Conservation (phyloP, 2,113 vertebrate species). For the Tupaia tana region DNA sequence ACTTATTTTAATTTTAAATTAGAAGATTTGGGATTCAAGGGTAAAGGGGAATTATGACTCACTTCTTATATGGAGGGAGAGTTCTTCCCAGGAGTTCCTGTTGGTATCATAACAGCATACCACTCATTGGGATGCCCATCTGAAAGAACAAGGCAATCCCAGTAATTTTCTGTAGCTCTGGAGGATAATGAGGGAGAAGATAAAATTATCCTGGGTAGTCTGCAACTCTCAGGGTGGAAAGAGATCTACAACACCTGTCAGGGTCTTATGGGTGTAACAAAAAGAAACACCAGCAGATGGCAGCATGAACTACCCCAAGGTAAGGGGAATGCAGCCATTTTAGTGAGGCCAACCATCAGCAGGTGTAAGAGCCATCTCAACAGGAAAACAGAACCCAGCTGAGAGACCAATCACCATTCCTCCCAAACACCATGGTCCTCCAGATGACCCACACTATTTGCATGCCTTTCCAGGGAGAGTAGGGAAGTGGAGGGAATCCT, state of each 20-base stretch:
- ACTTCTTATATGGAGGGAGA: neutral
- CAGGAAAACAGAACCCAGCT: neutral
- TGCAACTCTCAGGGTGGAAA: neutral
- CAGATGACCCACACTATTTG: neutral
- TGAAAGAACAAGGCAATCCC: neutral
- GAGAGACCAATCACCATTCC: neutral
- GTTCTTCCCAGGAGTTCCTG: neutral
- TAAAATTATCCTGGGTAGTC: neutral
- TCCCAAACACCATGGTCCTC: neutral
- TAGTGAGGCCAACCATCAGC: neutral
- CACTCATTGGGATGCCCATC: neutral
- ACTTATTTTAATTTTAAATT: neutral
- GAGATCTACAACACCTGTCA: neutral
- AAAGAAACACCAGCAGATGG: conserved; percentile 70
- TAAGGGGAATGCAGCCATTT: neutral
- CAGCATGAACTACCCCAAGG: conserved; percentile 47
- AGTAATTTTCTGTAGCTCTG: neutral
- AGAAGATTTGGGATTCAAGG: neutral
- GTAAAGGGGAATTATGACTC: neutral
- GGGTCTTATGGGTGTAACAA: neutral
- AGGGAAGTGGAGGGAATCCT: neutral
- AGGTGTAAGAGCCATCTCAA: neutral
- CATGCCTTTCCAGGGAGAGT: neutral
- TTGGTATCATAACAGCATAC: neutral
- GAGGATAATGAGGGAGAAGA: neutral